Percentiles rank a stretch among this genome's conserved stretches.
phyloP scores from a whole-genome alignment of 2,113 vertebrate genomes.

The Mionectes macconnelli region DNA sequence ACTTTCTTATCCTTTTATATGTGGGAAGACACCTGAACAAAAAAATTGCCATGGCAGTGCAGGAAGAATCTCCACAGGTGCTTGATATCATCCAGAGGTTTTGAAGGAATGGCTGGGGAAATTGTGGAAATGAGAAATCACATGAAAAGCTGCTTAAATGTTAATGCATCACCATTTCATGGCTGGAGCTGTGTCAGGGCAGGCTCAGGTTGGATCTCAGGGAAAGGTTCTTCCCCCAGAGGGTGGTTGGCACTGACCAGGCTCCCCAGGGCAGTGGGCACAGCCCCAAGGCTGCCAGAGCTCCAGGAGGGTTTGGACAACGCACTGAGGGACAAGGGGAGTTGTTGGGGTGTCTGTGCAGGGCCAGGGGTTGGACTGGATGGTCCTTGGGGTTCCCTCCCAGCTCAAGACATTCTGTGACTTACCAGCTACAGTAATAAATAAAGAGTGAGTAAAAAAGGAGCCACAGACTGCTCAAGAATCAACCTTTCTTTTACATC shows the following conservation, averaged over 20 bases:
- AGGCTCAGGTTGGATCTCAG: neutral
- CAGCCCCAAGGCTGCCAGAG: neutral
- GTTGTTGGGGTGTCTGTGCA: neutral
- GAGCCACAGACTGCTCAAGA: neutral
- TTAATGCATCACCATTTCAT: neutral
- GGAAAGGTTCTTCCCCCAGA: neutral
- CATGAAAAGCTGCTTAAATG: neutral
- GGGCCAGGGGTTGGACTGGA: rapidly evolving
- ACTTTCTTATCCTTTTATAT: neutral
- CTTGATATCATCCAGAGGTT: neutral
- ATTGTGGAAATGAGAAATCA: neutral
- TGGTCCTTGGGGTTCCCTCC: neutral
- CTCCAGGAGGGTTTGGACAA: neutral
- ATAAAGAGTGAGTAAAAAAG: neutral
- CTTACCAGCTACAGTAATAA: neutral
- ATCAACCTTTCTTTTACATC: neutral
- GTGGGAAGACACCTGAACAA: neutral
- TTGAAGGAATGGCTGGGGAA: neutral
- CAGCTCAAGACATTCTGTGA: neutral
- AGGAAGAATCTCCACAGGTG: too few species aligned
- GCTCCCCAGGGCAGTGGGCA: too few species aligned
- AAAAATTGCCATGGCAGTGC: too few species aligned
- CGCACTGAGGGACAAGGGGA: rapidly evolving
- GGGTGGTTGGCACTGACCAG: neutral
- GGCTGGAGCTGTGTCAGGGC: neutral